These are phyloP conservation scores for Brachynemurus nebulosus DNA, from an alignment of 2,888 invertebrate species.

Conservation along the genomic window DNA sequence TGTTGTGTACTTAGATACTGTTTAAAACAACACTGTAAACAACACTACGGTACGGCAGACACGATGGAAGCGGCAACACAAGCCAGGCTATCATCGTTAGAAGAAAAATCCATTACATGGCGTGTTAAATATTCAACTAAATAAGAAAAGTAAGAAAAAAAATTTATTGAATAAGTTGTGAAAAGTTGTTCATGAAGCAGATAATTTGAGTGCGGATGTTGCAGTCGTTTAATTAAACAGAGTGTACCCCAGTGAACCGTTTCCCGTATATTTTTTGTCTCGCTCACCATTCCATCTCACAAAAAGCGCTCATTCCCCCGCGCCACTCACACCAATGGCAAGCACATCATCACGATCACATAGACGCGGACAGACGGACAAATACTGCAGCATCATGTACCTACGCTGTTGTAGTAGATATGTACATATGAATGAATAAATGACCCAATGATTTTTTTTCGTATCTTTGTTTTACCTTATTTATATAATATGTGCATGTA, in stretches of 20 bases:
- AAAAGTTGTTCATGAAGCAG: slow-evolving; percentile 8
- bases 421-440: no score
- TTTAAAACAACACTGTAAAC: no score
- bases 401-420: no score
- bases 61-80: background rate
- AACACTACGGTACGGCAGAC: no score
- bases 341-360: no score
- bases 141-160: slow-evolving; percentile 3
- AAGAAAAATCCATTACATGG: slow-evolving; percentile 6
- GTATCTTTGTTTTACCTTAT: slow-evolving; percentile 1
- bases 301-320: background rate
- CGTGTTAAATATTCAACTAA: slow-evolving; percentile 7
- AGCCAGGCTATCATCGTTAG: slow-evolving; percentile 5
- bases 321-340: no score
- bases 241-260: slow-evolving; percentile 9
- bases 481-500: background rate
- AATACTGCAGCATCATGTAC: no score
- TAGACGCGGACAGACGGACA: no score
- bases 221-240: slow-evolving; percentile 8
- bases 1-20: no score
- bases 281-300: no score
- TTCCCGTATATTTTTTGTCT: no score
- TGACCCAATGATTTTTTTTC: no score
- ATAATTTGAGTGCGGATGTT: slow-evolving; percentile 10
- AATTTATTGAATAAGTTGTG: slow-evolving; percentile 7